Conservation (phyloP, 2,113 vertebrate species). For the Benitochromis conjunctus region DNA sequence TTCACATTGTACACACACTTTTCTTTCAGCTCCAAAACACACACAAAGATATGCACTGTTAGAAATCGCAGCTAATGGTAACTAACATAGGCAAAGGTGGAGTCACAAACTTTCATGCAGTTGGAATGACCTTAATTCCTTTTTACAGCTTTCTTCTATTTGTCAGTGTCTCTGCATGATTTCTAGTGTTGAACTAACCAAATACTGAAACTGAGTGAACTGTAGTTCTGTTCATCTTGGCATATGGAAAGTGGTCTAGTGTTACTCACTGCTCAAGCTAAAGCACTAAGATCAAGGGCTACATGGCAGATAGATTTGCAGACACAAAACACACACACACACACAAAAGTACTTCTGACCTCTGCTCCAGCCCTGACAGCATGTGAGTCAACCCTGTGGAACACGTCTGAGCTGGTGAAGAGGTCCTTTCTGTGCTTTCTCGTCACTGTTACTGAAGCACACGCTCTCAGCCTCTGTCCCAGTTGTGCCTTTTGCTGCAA, state of each 20-base stretch:
- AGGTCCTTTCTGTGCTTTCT: constrained; percentile 70
- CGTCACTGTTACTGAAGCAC: neutral
- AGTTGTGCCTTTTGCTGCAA: neutral
- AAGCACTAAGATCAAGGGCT: neutral
- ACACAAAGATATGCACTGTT: neutral
- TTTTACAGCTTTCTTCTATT: neutral
- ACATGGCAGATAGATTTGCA: neutral
- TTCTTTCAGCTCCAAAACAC: constrained; percentile 66
- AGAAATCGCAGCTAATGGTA: neutral
- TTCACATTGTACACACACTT: constrained; percentile 53
- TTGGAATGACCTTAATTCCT: neutral
- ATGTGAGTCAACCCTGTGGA: constrained; percentile 60
- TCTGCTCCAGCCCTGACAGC: constrained; percentile 65
- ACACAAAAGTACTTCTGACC: constrained; percentile 42
- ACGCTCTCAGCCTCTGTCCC: neutral
- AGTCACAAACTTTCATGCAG: neutral
- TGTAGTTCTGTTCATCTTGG: neutral
- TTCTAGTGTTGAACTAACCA: neutral
- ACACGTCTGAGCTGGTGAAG: constrained; percentile 59
- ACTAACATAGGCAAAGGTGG: neutral
- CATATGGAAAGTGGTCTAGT: neutral
- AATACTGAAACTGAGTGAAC: neutral
- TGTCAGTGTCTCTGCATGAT: neutral
- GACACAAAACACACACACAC: neutral
- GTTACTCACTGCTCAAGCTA: neutral